Conservation (phyloP, 2,113 vertebrate genomes). For the Tetraodon nigroviridis region DNA sequence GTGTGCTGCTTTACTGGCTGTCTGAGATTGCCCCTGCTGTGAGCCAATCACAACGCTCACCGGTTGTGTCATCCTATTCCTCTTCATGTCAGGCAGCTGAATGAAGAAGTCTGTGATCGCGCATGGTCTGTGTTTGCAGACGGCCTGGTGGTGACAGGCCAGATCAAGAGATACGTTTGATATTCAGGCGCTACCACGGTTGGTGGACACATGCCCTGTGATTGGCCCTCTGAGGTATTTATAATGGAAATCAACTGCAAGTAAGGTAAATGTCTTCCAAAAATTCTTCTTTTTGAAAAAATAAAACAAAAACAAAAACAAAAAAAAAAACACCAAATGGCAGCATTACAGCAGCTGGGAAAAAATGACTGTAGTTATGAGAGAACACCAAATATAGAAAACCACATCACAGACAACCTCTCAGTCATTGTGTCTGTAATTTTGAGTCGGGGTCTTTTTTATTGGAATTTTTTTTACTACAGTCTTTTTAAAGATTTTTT, state of each 20-base stretch:
- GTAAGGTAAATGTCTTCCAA: no score
- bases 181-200: constrained; percentile 22
- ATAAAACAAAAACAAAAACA: not conserved
- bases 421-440: not conserved
- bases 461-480: no score
- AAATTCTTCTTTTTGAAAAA: not conserved
- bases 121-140: constrained; percentile 39
- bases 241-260: not conserved
- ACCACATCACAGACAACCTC: not conserved
- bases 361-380: not conserved
- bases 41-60: constrained; percentile 46
- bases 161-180: constrained; percentile 29
- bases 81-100: constrained; percentile 39
- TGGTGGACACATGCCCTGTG: constrained; percentile 9
- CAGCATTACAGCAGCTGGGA: not conserved
- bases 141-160: constrained; percentile 42
- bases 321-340: not conserved
- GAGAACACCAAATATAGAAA: not conserved
- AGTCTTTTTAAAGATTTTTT: no score
- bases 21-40: constrained; percentile 42
- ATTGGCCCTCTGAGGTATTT: constrained; percentile 17
- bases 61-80: constrained; percentile 45
- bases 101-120: constrained; percentile 50
- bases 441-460: not conserved
- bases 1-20: not conserved